Percentiles rank a stretch among this genome's conserved stretches.
Evolutionary conservation across 2,797 vertebrate species (phyloP).

Genomic region (Amblyraja radiata): DNA sequence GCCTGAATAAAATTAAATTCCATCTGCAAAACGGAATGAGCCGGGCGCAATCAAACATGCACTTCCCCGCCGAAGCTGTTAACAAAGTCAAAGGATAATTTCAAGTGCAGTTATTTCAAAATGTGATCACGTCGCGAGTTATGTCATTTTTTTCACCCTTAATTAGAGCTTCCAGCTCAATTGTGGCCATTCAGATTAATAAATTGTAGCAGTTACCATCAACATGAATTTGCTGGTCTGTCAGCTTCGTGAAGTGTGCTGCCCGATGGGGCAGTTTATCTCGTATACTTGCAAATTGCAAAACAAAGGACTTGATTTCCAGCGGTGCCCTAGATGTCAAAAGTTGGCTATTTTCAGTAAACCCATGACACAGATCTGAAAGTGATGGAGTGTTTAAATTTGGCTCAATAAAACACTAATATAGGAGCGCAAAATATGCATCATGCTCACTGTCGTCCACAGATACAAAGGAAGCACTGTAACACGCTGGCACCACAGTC

Average conservation of each 20-base stretch:
- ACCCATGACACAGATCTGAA: not conserved
- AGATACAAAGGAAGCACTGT: not conserved
- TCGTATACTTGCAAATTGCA: not conserved
- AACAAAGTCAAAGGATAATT: slow-evolving; percentile 13
- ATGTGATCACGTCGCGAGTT: not conserved
- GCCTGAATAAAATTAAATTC: not conserved
- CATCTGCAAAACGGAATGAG: not conserved
- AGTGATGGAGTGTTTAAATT: slow-evolving; percentile 15
- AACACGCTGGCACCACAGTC: not conserved
- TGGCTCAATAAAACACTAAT: not conserved
- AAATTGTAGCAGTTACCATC: not conserved
- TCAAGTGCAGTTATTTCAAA: slow-evolving; percentile 16
- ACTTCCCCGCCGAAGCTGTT: not conserved
- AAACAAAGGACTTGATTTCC: slow-evolving; percentile 13
- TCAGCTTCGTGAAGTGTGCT: not conserved
- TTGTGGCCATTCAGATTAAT: slow-evolving; percentile 15
- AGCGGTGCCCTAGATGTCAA: not conserved
- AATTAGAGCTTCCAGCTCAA: not conserved
- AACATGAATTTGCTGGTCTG: slow-evolving; percentile 13
- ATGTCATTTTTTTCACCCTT: not conserved
- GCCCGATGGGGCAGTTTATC: slow-evolving; percentile 19
- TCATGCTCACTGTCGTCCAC: not conserved
- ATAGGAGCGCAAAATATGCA: not conserved
- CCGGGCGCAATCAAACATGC: not conserved
- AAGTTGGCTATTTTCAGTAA: slow-evolving; percentile 13